Conservation (phyloP, 2,888 invertebrate species). For the Rambutsinella grinnellia region DNA sequence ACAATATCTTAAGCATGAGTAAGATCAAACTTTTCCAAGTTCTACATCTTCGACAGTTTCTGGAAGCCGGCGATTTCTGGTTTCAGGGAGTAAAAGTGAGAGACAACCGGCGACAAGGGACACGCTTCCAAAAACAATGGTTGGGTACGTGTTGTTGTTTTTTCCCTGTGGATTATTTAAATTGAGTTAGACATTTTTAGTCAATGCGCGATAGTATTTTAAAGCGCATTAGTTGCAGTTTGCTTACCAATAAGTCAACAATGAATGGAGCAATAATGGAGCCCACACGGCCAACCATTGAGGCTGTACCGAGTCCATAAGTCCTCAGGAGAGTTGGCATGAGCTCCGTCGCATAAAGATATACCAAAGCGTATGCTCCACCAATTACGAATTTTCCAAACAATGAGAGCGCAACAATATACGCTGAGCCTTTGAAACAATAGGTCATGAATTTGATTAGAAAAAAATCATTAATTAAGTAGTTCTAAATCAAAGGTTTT, state of each 20-base stretch:
- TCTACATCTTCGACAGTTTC: slow-evolving; percentile 64
- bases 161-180: too few relatives aligned
- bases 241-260: slow-evolving; percentile 61
- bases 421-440: slow-evolving; percentile 53
- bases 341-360: slow-evolving; percentile 65
- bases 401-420: slow-evolving; percentile 56
- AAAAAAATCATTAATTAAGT: not conserved
- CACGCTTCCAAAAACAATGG: slow-evolving; percentile 51
- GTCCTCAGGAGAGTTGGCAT: slow-evolving; percentile 64
- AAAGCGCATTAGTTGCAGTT: too few relatives aligned
- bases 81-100: slow-evolving; percentile 61
- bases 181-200: not conserved
- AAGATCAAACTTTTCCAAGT: slow-evolving; percentile 39
- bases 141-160: slow-evolving; percentile 50
- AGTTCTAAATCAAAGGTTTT: too few relatives aligned
- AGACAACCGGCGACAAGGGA: slow-evolving; percentile 46
- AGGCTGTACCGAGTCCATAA: slow-evolving; percentile 63
- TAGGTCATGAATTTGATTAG: not conserved
- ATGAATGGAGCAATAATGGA: slow-evolving; percentile 62
- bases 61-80: slow-evolving; percentile 58
- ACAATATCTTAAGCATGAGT: too few relatives aligned
- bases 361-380: slow-evolving; percentile 63
- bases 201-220: not conserved
- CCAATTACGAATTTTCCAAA: slow-evolving; percentile 65
- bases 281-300: slow-evolving; percentile 64